Evolutionary conservation across 2,797 vertebrate species (phyloP), one percentile per base, ranked within the genome.

Genomic region (Leucoraja ocellata): DNA sequence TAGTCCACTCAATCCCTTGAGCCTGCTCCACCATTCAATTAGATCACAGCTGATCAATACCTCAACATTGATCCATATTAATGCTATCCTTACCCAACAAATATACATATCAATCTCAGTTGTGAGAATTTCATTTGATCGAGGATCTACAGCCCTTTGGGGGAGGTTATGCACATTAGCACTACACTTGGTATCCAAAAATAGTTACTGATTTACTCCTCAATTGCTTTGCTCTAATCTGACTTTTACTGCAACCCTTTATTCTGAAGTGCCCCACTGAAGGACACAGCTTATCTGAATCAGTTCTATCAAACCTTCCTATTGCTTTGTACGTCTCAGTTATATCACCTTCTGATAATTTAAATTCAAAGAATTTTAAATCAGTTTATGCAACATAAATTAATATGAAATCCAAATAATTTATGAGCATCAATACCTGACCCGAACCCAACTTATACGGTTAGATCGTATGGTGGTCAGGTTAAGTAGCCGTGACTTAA

Each of bases 51-150:
- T 36, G 61, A 88, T 54, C 61, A 65, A 36, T 65, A 10, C 61
- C 61, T 65, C 13, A 65, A 88, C 61, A 86, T 86, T 86, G 83
- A n/a, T 86, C 84, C 81, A 83, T 83, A 58, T 61, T 54, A 61
- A 65, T 88, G 28, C 16, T 65, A 88, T 63, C 61, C n/a, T 88
- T 88, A 65, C 61, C 61, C 21, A 61, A 32, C 61, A 88, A 65
- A 32, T 65, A 18, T 58, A 23, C 11, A 25, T 28, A 36, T 18
- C 61, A 61, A 65, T 21, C 61, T 32, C 61, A 65, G 61, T 65
- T 28, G 63, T 36, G 16, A 36, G 65, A 65, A 32, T 65, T 88
- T 65, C 61, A 88, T 32, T 88, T 88, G 61, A 32, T 18, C 1
- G 61, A 65, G 84, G 2, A 21, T 18, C 61, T 28, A 88, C 16